A percentile compares a stretch with the other conserved stretches of the same genome.
Evolutionary conservation across 2,113 vertebrate genomes (phyloP).

Genomic region (Chamaea fasciata): DNA sequence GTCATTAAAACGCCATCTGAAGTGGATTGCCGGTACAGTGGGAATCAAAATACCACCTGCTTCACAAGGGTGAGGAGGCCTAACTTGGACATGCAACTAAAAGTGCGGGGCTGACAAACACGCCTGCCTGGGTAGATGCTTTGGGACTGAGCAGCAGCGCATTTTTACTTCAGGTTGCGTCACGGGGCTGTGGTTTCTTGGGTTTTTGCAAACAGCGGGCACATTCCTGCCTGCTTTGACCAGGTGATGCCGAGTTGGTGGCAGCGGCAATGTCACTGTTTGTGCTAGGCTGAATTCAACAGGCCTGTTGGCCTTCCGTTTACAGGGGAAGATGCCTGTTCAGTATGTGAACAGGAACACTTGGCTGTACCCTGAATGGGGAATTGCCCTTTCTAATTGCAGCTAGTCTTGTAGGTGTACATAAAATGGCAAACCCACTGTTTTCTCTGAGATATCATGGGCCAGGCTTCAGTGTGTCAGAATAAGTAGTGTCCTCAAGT

Average conservation of each 20-base stretch:
- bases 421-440: background rate
- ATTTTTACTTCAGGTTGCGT: background rate
- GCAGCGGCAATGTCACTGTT: background rate
- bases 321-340: background rate
- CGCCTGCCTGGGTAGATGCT: background rate
- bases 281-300: background rate
- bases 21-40: background rate
- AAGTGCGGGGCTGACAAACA: background rate
- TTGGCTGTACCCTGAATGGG: background rate
- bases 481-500: background rate
- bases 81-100: background rate
- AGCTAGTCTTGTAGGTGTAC: background rate
- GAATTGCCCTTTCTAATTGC: background rate
- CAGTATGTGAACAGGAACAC: fast-evolving
- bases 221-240: background rate
- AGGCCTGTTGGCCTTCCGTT: background rate
- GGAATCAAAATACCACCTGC: background rate
- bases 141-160: background rate
- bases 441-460: background rate
- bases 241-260: background rate
- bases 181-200: fast-evolving
- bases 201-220: background rate
- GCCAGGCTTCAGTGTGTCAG: background rate
- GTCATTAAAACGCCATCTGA: background rate
- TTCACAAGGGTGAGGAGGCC: background rate